phyloP scores from a whole-genome alignment of 2,797 vertebrate species.

The Margarornis squamiger region DNA sequence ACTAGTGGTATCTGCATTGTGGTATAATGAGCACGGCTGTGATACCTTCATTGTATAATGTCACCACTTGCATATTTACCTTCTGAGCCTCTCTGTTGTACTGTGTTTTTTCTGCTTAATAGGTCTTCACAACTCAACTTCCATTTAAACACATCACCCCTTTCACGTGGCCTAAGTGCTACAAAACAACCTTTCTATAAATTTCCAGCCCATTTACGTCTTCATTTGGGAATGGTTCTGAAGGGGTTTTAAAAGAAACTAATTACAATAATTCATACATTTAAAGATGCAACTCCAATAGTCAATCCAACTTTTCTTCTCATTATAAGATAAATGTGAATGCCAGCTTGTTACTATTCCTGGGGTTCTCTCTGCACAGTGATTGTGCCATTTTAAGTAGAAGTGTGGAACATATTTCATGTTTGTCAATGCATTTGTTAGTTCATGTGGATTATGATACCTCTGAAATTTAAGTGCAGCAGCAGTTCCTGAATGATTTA shows the following conservation, averaged over 20 bases:
- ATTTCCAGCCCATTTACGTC: neutral
- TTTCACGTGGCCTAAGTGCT: neutral
- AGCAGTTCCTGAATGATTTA: constrained; percentile 42
- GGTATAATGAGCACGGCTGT: neutral
- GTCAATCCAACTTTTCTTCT: constrained; percentile 18
- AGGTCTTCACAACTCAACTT: neutral
- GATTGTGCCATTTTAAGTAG: neutral
- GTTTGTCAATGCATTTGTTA: constrained; percentile 47
- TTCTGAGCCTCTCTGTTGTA: neutral
- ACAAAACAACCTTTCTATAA: neutral
- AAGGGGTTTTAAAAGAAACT: constrained; percentile 14
- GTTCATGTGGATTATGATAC: constrained; percentile 26
- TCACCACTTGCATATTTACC: neutral
- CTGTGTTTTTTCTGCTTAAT: neutral
- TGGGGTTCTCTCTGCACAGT: constrained; percentile 9
- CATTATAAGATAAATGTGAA: constrained; percentile 12
- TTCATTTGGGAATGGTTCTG: neutral
- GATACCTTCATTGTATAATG: neutral
- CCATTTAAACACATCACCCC: neutral
- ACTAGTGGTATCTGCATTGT: neutral
- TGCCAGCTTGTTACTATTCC: constrained; percentile 46
- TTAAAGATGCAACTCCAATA: neutral
- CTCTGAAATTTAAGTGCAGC: constrained; percentile 29
- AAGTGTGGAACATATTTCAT: constrained; percentile 35
- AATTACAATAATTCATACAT: constrained; percentile 26